phyloP scores from a whole-genome alignment of 1,140 invertebrate species.

The Prorops nasuta region DNA sequence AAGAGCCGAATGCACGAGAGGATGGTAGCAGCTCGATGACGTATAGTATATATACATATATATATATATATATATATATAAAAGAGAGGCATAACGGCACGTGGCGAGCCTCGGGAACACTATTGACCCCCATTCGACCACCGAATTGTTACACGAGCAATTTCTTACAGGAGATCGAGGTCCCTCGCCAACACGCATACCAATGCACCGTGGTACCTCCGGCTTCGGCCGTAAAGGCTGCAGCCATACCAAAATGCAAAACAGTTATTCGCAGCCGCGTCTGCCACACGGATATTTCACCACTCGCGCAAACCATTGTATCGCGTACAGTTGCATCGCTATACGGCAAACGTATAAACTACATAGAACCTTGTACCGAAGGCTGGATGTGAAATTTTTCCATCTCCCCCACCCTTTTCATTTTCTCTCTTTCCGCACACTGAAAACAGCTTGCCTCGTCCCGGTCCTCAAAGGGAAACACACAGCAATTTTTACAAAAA shows the following conservation, averaged over 20 bases:
- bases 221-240: conserved; percentile 7
- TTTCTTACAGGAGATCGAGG: conserved; percentile 16
- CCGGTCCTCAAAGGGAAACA: no score
- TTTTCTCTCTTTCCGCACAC: background rate
- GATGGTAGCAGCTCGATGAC: no score
- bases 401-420: conserved; percentile 10
- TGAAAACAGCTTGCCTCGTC: no score
- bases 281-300: conserved; percentile 2
- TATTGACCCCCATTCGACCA: conserved; percentile 29
- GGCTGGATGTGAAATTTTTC: conserved; percentile 11
- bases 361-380: no score
- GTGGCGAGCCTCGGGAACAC: conserved; percentile 23
- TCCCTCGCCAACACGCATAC: conserved; percentile 16
- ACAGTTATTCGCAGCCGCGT: conserved; percentile 25
- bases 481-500: no score
- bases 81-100: conserved; percentile 25
- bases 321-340: no score
- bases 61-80: no score
- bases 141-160: conserved; percentile 27
- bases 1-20: no score
- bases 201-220: conserved; percentile 6
- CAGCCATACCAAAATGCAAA: conserved; percentile 18
- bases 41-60: no score
- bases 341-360: no score
- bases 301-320: no score